Conservation (phyloP, 1,140 invertebrate species). For the Nephotettix cincticeps region DNA sequence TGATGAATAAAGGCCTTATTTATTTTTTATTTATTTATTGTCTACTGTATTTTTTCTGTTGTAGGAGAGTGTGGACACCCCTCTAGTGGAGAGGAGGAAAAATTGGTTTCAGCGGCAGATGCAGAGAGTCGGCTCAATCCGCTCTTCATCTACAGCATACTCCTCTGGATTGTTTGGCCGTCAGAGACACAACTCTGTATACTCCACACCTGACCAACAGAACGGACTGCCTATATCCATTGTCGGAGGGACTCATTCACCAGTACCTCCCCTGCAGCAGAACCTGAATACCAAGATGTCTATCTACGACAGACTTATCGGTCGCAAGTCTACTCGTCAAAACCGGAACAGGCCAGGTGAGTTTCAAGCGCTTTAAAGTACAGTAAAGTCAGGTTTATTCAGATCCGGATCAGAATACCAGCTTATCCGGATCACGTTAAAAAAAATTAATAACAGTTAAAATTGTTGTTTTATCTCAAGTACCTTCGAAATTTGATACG, state of each 20-base stretch:
- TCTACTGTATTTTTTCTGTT: no score
- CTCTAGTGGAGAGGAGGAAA: conserved; percentile 77
- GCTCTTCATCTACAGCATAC: conserved; percentile 79
- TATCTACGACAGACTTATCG: conserved; percentile 75
- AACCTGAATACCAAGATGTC: conserved; percentile 63
- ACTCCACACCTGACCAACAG: conserved; percentile 74
- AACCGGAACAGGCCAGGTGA: not conserved
- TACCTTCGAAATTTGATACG: no score
- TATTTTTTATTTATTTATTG: no score
- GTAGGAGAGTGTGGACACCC: conserved; percentile 85
- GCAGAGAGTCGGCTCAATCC: conserved; percentile 75
- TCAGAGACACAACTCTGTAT: conserved; percentile 67
- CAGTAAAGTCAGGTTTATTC: conserved; percentile 64
- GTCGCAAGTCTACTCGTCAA: conserved; percentile 67
- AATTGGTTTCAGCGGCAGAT: conserved; percentile 85
- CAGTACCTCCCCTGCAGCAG: conserved; percentile 13
- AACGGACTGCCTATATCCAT: conserved; percentile 44
- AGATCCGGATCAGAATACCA: conserved; percentile 77
- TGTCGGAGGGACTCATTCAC: conserved; percentile 36
- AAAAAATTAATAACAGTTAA: no score
- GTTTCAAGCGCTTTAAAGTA: conserved; percentile 51
- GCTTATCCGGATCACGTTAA: no score
- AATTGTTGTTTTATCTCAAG: no score
- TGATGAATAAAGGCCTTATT: no score
- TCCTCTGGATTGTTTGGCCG: conserved; percentile 76